Evolutionary conservation across 1,140 invertebrate genomes (phyloP), one percentile per base, ranked within the genome.

Genomic region (Magallana ariakensis): DNA sequence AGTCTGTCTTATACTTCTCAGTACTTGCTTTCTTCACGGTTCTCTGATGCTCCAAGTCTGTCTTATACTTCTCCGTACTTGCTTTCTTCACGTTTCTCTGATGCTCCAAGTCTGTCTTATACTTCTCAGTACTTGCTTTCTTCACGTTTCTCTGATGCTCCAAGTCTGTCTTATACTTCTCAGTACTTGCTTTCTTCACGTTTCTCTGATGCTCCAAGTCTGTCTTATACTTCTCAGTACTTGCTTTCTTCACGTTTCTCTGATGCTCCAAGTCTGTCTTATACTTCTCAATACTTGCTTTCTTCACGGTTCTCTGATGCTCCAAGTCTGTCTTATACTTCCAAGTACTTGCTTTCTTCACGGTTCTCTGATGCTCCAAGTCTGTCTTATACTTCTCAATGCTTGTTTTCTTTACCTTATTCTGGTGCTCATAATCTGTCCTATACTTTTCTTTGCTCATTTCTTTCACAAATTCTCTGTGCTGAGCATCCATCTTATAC

Each of bases 151-250:
- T 84, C 15, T 56, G n/a, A 56, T 81, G 56, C 5, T 84, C 46
- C 57, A 22, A 16, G 80, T 83, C 70, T n/a, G 13, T 58, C n/a
- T 15, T 26, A 66, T 87, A 86, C 54, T 80, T 82, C 13, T 80
- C 46, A 22, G 5, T 81, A 16, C 33, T 75, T 57, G 3, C 16
- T 11, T 83, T 46, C 80, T 87, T 60, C n/a, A 62, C 11, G 8
- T 15, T 60, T 5, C n/a, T 7, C 80, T n/a, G 80, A 55, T 57
- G 22, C 55, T 62, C 66, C 0, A 22, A 16, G 33, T 86, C n/a
- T 33, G 55, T 16, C 58, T 26, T 56, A n/a, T 85, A 83, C 10
- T 54, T 58, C 22, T 56, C 16, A n/a, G n/a, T n/a, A n/a, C n/a
- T 33, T 85, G 11, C 56, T 56, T 83, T n/a, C 26, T 75, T 80